These are phyloP conservation scores for Muscicapa striata DNA, from an alignment of 2,797 vertebrate genomes.

Conservation along the genomic window DNA sequence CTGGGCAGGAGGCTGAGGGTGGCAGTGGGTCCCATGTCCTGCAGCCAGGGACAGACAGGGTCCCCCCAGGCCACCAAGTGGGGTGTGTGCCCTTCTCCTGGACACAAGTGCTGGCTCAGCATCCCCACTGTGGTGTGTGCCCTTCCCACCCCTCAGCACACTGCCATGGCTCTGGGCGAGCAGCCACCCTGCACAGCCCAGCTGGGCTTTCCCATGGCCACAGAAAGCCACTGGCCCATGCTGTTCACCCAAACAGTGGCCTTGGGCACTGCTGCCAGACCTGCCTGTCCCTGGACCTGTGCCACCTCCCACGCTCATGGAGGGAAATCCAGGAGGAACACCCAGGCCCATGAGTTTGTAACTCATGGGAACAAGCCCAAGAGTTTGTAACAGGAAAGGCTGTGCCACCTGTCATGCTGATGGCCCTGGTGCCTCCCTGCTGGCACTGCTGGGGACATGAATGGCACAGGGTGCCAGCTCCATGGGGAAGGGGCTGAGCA, in stretches of 20 bases:
- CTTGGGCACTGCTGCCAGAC: not conserved
- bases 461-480: not conserved
- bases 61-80: rapidly evolving
- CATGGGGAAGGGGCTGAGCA: not conserved
- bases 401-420: rapidly evolving
- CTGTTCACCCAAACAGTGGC: not conserved
- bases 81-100: not conserved
- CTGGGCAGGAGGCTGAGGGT: rapidly evolving
- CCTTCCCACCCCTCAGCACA: rapidly evolving
- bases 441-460: rapidly evolving
- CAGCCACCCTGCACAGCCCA: not conserved
- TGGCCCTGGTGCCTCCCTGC: rapidly evolving
- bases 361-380: not conserved
- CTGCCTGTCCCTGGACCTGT: not conserved
- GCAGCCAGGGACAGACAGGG: not conserved
- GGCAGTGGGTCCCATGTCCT: rapidly evolving
- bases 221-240: not conserved
- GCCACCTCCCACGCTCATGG: rapidly evolving
- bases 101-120: not conserved
- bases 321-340: not conserved
- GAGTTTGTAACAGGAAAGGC: not conserved
- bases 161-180: rapidly evolving
- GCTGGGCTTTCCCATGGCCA: not conserved
- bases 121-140: rapidly evolving
- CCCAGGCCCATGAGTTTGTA: rapidly evolving